phyloP scores from a whole-genome alignment of 2,113 vertebrate genomes.

The Coryphaenoides rupestris region DNA sequence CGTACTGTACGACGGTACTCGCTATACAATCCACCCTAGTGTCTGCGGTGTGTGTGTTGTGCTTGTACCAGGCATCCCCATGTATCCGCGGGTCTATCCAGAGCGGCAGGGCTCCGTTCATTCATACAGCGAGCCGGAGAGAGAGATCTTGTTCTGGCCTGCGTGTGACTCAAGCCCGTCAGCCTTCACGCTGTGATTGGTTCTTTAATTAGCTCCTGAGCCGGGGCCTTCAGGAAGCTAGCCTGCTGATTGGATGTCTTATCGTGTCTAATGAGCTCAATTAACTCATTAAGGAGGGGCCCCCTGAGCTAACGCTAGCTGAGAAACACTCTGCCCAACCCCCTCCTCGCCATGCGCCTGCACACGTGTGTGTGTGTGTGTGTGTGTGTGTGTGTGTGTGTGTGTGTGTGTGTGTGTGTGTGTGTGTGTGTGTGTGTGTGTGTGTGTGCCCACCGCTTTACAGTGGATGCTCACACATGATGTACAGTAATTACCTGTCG shows the following conservation, averaged over 20 bases:
- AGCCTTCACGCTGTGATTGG: slow-evolving; percentile 65
- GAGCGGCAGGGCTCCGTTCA: background rate
- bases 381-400: slow-evolving; percentile 5
- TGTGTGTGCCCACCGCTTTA: background rate
- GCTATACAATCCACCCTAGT: too few species aligned
- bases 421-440: background rate
- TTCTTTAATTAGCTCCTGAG: slow-evolving; percentile 76
- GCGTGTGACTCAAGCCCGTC: slow-evolving; percentile 48
- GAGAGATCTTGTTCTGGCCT: slow-evolving; percentile 23
- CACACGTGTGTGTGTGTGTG: slow-evolving; percentile 2
- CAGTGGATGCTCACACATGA: too few species aligned
- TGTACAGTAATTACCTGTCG: too few species aligned
- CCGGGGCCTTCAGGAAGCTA: slow-evolving; percentile 74
- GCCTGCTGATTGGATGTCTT: slow-evolving; percentile 75
- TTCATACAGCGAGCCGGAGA: background rate
- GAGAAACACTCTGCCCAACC: slow-evolving; percentile 35
- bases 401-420: slow-evolving; percentile 1
- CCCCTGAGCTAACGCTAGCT: slow-evolving; percentile 62
- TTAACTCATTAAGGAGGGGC: slow-evolving; percentile 73
- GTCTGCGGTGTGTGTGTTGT: too few species aligned
- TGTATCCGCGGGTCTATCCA: background rate
- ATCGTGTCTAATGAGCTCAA: slow-evolving; percentile 75
- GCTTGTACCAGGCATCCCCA: background rate
- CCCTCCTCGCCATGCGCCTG: background rate
- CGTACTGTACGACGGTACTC: too few species aligned